Evolutionary conservation across 2,888 invertebrate species (phyloP).

Genomic region (Odontocolon sp.): DNA sequence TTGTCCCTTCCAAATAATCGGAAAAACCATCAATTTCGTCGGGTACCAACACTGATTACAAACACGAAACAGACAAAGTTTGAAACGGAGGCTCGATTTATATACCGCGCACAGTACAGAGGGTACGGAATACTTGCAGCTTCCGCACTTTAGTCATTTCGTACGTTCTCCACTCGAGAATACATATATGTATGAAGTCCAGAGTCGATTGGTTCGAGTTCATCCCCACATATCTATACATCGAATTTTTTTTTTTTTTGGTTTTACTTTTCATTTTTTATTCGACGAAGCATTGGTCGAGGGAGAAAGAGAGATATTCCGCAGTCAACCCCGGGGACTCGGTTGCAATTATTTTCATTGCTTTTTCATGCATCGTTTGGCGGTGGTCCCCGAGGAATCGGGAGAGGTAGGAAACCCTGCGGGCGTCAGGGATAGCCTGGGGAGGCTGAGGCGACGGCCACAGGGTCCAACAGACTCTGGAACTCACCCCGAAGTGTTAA

Average conservation of each 20-base stretch:
- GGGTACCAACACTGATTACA: background rate
- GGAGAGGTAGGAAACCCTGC: slow-evolving; percentile 43
- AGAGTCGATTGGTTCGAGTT: slow-evolving; percentile 49
- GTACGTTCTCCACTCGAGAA: slow-evolving; percentile 13
- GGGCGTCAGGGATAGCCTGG: slow-evolving; percentile 27
- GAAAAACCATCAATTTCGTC: background rate
- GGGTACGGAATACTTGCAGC: background rate
- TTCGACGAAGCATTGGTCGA: slow-evolving; percentile 14
- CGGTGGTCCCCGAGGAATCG: slow-evolving; percentile 51
- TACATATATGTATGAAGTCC: slow-evolving; percentile 58
- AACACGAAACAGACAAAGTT: background rate
- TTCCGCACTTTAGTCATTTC: slow-evolving; percentile 52
- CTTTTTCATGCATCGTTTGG: slow-evolving; percentile 60
- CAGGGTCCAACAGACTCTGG: slow-evolving; percentile 42
- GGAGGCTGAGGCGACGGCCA: slow-evolving; percentile 28
- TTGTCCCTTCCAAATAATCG: too few relatives aligned
- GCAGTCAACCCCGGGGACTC: slow-evolving; percentile 45
- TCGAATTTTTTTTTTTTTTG: slow-evolving; percentile 16
- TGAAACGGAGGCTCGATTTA: background rate
- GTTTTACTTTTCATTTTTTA: slow-evolving; percentile 26
- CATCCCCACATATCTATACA: slow-evolving; percentile 15
- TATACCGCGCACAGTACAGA: background rate
- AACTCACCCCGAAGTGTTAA: slow-evolving; percentile 55
- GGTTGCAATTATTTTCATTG: slow-evolving; percentile 61
- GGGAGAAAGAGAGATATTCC: background rate